Percentiles rank a stretch among this genome's conserved stretches.
Evolutionary conservation across 2,797 vertebrate species (phyloP).

Genomic region (Lepilemur ruficaudatus): DNA sequence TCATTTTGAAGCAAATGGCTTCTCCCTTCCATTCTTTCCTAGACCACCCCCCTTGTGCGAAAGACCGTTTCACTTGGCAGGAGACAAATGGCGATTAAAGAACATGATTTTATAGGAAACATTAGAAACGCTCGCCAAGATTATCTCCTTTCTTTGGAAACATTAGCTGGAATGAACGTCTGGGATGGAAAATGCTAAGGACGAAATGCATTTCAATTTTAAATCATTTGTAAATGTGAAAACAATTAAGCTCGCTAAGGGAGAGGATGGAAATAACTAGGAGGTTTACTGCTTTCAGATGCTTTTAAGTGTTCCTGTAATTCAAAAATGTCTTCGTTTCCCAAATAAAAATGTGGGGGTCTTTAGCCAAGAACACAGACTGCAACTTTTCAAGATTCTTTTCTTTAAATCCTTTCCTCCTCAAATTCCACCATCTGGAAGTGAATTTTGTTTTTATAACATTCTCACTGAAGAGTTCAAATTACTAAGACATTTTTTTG

Average conservation of each 20-base stretch:
- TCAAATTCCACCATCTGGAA: slow-evolving; percentile 69
- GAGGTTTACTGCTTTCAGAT: slow-evolving; percentile 56
- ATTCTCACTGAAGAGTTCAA: slow-evolving; percentile 58
- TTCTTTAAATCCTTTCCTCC: slow-evolving; percentile 43
- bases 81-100: slow-evolving; percentile 1
- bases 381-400: slow-evolving; percentile 29
- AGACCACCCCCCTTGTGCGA: neutral
- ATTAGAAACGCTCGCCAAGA: neutral
- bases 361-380: slow-evolving; percentile 50
- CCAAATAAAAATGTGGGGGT: slow-evolving; percentile 41
- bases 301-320: slow-evolving; percentile 49
- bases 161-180: slow-evolving; percentile 7
- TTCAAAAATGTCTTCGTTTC: slow-evolving; percentile 54
- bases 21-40: slow-evolving; percentile 16
- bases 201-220: slow-evolving; percentile 30
- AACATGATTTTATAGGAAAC: slow-evolving; percentile 16
- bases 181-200: neutral
- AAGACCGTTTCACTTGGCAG: slow-evolving; percentile 2
- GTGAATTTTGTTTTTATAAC: slow-evolving; percentile 64
- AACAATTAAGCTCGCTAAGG: slow-evolving; percentile 36
- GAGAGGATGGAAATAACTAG: slow-evolving; percentile 41
- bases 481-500: slow-evolving; percentile 56
- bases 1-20: neutral
- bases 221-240: slow-evolving; percentile 48
- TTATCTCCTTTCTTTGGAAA: slow-evolving; percentile 27